Evolutionary conservation across 2,797 vertebrate genomes (phyloP), one percentile per base, ranked within the genome.

Genomic region (Microtus obscurus): DNA sequence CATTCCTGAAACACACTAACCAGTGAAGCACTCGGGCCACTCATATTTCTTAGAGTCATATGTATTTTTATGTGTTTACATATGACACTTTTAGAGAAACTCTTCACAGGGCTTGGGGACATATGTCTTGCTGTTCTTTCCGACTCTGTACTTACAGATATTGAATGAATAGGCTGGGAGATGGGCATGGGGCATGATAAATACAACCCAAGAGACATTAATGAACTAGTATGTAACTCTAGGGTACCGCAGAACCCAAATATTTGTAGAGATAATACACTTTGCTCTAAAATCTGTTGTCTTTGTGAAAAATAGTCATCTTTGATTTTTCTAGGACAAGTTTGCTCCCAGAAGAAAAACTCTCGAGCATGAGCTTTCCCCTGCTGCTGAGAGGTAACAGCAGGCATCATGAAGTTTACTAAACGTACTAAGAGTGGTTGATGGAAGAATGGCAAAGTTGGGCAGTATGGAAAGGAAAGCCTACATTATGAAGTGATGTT

Each of bases 271-370:
- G 88, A 48, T 88, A 37, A 45, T 8, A 74, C 2, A 61, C 11
- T 63, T 61, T 67, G 43, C 69, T 87, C 29, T 67, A 80, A 73
- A 14, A 53, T 78, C 34, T 91, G 25, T 87, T 91, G 78, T 82
- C 16, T 73, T 78, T 59, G 6, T 89, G 53, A 9, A 91, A 93
- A 51, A 11, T 43, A 73, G 89, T 87, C 37, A 51, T 69, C 56
- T 69, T 92, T 87, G 17, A 51, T 96, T 90, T 93, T 88, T 43
- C 8, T 79, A 10, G 77, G 27, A 53, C 11, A 82, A 81, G 17
- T 73, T 81, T 9, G 78, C 43, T 90, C 83, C 91, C 79, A 93
- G 63, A 87, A 91, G 90, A 87, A 73, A 87, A 73, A 56, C 81
- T 17, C n/a, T 25, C 31, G 3, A 81, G 56, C 76, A 51, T 56